These are phyloP conservation scores for Caenorhabditis japonica DNA, from an alignment of 2,888 invertebrate genomes.

Conservation along the genomic window DNA sequence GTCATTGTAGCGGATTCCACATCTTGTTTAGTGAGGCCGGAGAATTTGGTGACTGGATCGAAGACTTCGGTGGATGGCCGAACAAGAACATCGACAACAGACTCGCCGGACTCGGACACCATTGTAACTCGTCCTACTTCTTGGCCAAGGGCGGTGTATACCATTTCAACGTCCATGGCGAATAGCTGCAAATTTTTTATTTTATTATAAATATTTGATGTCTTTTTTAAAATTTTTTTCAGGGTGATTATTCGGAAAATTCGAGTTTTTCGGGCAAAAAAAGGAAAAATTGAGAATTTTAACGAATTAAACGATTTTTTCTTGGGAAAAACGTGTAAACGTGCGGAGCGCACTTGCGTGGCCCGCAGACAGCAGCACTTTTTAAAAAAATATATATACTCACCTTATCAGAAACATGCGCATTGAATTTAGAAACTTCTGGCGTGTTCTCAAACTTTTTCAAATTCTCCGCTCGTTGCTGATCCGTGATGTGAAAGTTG, in stretches of 20 bases:
- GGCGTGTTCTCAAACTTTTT: conserved; percentile 64
- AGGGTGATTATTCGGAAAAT: no score
- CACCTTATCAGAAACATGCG: conserved; percentile 61
- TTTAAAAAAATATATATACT: no score
- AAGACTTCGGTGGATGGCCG: background rate
- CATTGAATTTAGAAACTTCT: conserved; percentile 48
- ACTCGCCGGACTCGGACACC: background rate
- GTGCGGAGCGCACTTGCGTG: no score
- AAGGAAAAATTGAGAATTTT: no score
- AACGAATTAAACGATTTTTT: no score
- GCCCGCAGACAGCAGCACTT: no score
- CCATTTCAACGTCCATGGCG: conserved; percentile 2
- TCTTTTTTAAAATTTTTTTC: no score
- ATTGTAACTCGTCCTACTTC: background rate
- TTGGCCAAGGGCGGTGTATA: background rate
- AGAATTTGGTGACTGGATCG: background rate
- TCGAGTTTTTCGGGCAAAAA: no score
- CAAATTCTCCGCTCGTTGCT: conserved; percentile 53
- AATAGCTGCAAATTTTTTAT: no score
- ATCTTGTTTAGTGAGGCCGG: background rate
- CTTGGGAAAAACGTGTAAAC: no score
- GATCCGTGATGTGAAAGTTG: conserved; percentile 77
- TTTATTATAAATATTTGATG: no score
- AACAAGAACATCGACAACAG: background rate
- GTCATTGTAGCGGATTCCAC: background rate